These are phyloP conservation scores for Brachionus paranguensis DNA, from an alignment of 1,140 invertebrate genomes.

Conservation along the genomic window DNA sequence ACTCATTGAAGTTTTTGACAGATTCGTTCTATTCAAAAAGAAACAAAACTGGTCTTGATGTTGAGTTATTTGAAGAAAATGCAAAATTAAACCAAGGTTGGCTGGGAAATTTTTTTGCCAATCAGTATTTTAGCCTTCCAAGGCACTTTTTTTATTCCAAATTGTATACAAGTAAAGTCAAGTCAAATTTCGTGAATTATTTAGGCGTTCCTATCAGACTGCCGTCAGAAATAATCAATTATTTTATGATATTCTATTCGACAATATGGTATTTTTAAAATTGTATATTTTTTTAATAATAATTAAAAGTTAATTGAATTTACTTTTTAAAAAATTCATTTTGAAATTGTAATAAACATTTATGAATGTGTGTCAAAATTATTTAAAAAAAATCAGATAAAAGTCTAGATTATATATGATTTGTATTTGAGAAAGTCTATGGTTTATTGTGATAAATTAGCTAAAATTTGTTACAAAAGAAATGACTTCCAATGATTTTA, in stretches of 20 bases:
- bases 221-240: neutral
- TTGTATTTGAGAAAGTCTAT: no score
- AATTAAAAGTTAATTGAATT: neutral
- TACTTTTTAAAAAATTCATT: neutral
- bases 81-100: neutral
- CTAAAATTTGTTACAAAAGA: no score
- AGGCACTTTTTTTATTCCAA: neutral
- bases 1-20: neutral
- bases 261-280: slow-evolving; percentile 20
- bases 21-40: neutral
- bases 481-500: no score
- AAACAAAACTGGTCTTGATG: neutral
- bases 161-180: neutral
- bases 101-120: neutral
- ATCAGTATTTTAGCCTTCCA: neutral
- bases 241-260: slow-evolving; percentile 29
- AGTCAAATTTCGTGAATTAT: slow-evolving; percentile 5
- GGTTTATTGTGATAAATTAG: no score
- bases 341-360: no score
- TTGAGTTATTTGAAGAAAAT: neutral
- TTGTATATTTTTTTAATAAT: neutral
- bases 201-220: neutral
- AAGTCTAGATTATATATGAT: no score
- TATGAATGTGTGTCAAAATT: no score
- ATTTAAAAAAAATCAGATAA: no score